These are phyloP conservation scores for Lissocephala sabroskyi DNA, from an alignment of 2,888 invertebrate genomes.

Conservation along the genomic window DNA sequence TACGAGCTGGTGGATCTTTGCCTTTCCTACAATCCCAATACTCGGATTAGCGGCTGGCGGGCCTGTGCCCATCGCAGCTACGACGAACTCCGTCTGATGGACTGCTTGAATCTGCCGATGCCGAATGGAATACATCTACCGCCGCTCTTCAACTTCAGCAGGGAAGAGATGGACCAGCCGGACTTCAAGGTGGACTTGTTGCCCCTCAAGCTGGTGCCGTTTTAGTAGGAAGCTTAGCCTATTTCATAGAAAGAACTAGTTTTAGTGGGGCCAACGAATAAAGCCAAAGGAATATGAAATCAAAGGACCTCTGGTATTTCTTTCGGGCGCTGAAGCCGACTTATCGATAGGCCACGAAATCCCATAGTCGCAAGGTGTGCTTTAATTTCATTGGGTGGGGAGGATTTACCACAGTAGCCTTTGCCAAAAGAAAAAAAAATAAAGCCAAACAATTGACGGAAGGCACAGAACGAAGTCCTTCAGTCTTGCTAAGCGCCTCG, in stretches of 20 bases:
- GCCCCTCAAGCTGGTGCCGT: slow-evolving; percentile 30
- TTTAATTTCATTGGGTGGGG: no score
- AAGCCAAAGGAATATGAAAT: no score
- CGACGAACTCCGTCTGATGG: slow-evolving; percentile 88
- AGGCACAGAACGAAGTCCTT: slow-evolving; percentile 7
- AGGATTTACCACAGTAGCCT: slow-evolving; percentile 30
- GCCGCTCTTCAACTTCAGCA: slow-evolving; percentile 96
- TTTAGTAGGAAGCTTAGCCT: no score
- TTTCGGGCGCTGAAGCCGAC: no score
- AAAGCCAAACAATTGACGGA: slow-evolving; percentile 24
- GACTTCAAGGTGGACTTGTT: slow-evolving; percentile 41
- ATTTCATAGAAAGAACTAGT: no score
- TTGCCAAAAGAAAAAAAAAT: slow-evolving; percentile 20
- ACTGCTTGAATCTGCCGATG: slow-evolving; percentile 89
- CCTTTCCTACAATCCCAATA: slow-evolving; percentile 96
- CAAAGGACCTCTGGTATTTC: no score
- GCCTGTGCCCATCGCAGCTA: slow-evolving; percentile 99
- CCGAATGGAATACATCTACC: slow-evolving; percentile 95
- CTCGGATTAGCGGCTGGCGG: slow-evolving; percentile 92
- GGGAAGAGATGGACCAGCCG: slow-evolving; percentile 75
- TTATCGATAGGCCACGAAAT: no score
- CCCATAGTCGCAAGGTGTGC: no score
- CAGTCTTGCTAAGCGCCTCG: slow-evolving; percentile 18
- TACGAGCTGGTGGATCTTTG: slow-evolving; percentile 90
- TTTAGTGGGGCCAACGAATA: no score